These are phyloP conservation scores for Lagopus leucura DNA, from an alignment of 2,113 vertebrate genomes.

Conservation along the genomic window DNA sequence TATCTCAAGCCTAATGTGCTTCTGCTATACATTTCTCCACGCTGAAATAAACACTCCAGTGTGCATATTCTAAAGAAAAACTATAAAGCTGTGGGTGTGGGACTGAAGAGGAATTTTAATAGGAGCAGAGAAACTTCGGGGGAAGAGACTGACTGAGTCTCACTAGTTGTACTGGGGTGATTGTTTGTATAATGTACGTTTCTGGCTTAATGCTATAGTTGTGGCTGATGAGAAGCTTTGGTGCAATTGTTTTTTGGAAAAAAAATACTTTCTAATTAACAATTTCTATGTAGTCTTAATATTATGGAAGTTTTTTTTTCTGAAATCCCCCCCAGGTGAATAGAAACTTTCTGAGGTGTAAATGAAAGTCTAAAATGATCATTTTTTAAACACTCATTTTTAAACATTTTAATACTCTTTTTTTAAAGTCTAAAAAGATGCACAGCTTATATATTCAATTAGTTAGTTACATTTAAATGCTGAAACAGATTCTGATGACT, in stretches of 20 bases:
- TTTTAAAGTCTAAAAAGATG: neutral
- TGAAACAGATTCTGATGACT: neutral
- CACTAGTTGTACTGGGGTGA: neutral
- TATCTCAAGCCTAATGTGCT: neutral
- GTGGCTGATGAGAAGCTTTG: neutral
- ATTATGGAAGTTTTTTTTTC: neutral
- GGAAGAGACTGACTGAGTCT: neutral
- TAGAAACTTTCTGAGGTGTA: neutral
- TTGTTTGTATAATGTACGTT: neutral
- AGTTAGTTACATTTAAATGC: neutral
- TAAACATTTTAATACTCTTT: neutral
- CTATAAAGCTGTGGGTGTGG: neutral
- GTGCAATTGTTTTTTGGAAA: neutral
- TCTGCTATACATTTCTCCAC: neutral
- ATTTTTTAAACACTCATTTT: neutral
- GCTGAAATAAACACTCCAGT: neutral
- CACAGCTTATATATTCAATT: neutral
- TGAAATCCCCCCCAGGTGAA: neutral
- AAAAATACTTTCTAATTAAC: neutral
- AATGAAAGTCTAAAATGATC: neutral
- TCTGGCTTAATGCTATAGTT: neutral
- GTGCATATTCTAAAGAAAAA: neutral
- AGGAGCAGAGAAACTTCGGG: neutral
- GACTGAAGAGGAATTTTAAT: neutral
- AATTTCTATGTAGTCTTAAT: neutral